Conservation (phyloP, 2,888 invertebrate genomes). For the Stenodema calcarata region DNA sequence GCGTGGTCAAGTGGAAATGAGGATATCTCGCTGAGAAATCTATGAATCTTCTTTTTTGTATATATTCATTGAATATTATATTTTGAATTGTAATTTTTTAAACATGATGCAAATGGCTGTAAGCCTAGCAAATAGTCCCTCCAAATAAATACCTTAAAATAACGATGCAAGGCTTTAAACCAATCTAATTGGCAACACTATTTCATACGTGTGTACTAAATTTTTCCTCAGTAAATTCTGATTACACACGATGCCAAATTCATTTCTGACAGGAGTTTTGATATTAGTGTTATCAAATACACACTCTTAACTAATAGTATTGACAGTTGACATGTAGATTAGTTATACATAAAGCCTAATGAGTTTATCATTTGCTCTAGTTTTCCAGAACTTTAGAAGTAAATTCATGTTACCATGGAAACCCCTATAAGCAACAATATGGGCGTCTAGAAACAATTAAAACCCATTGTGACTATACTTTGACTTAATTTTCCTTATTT, state of each 20-base stretch:
- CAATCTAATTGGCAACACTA: neutral
- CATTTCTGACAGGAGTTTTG: neutral
- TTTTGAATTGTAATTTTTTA: neutral
- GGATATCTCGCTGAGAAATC: no score
- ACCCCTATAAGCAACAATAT: neutral
- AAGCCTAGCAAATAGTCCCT: neutral
- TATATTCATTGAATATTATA: neutral
- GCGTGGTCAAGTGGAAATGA: no score
- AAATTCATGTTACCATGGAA: neutral
- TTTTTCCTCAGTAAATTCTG: neutral
- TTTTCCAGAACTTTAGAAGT: neutral
- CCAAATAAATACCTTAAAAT: neutral
- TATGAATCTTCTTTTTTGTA: neutral
- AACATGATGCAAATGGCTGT: neutral
- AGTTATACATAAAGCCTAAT: neutral
- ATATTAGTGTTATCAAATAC: neutral
- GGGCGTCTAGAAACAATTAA: neutral
- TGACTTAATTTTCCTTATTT: neutral
- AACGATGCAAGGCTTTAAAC: neutral
- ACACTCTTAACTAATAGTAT: neutral
- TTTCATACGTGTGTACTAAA: neutral
- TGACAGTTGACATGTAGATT: neutral
- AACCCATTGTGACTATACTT: neutral
- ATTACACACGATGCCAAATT: neutral
- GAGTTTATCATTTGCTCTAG: neutral